phyloP scores from a whole-genome alignment of 2,888 invertebrate genomes.

The Esperia sulphurella region DNA sequence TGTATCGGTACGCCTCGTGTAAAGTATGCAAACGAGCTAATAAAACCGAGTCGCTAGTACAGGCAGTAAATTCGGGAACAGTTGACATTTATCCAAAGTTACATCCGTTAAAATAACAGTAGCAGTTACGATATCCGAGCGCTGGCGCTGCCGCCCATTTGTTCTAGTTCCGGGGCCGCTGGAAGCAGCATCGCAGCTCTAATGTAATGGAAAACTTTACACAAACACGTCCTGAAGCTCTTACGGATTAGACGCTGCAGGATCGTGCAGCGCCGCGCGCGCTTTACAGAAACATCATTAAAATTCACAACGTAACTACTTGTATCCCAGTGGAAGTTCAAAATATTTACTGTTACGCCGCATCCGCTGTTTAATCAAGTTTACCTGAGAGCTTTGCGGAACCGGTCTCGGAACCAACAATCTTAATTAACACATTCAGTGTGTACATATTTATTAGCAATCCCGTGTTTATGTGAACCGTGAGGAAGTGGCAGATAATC shows the following conservation, averaged over 20 bases:
- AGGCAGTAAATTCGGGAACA: constrained; percentile 69
- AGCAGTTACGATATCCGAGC: constrained; percentile 69
- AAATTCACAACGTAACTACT: constrained; percentile 51
- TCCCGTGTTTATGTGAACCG: constrained; percentile 24
- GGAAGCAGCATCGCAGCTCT: constrained; percentile 35
- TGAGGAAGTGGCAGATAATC: constrained; percentile 25
- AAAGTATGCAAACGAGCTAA: constrained; percentile 72
- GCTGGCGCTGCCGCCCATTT: constrained; percentile 59
- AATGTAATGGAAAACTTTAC: constrained; percentile 70
- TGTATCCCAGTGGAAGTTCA: constrained; percentile 28
- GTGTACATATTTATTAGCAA: constrained; percentile 28
- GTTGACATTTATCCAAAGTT: constrained; percentile 77
- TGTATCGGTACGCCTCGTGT: constrained; percentile 48
- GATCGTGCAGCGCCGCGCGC: constrained; percentile 17
- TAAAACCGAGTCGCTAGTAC: constrained; percentile 58
- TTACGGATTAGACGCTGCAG: constrained; percentile 48
- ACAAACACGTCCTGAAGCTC: constrained; percentile 52
- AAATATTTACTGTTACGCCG: constrained; percentile 35
- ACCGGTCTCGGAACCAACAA: constrained; percentile 25
- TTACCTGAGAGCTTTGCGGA: constrained; percentile 22
- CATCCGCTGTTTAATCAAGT: constrained; percentile 31
- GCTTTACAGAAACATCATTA: constrained; percentile 46
- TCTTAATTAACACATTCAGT: constrained; percentile 34
- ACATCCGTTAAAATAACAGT: constrained; percentile 75
- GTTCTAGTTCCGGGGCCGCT: constrained; percentile 58